phyloP scores from a whole-genome alignment of 2,113 vertebrate species.

The Albula goreensis region DNA sequence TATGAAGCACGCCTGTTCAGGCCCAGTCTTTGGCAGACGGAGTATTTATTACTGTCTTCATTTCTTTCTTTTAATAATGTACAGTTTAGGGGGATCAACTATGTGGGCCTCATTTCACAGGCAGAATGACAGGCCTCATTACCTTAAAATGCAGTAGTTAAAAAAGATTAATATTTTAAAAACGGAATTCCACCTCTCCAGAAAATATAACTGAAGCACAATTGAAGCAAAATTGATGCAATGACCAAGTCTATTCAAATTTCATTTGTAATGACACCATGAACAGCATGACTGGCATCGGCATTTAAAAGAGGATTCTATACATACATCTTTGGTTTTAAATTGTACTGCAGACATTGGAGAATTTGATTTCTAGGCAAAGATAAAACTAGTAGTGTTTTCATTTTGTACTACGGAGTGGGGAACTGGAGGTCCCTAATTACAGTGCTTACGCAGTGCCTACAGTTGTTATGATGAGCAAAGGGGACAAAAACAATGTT shows the following conservation, averaged over 20 bases:
- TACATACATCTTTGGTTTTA: not conserved
- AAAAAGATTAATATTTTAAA: conserved; percentile 39
- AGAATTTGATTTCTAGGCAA: not conserved
- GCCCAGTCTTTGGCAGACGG: not conserved
- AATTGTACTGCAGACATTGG: not conserved
- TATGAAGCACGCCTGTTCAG: not conserved
- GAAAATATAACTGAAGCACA: conserved; percentile 31
- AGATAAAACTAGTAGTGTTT: not conserved
- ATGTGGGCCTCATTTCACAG: conserved; percentile 42
- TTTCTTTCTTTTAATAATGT: conserved; percentile 51
- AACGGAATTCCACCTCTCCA: conserved; percentile 25
- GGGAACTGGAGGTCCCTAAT: not conserved
- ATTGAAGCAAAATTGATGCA: not conserved
- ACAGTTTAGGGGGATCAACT: conserved; percentile 46
- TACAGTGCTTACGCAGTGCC: not conserved
- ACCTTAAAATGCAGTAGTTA: not conserved
- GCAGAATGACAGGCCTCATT: conserved; percentile 49
- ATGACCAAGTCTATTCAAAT: conserved; percentile 29
- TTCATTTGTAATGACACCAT: conserved; percentile 53
- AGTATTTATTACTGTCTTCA: conserved; percentile 21
- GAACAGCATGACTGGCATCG: conserved; percentile 34
- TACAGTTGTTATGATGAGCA: not conserved
- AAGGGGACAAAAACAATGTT: not conserved
- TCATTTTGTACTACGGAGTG: not conserved
- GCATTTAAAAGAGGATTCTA: conserved; percentile 4